Conservation (phyloP, 2,888 invertebrate species). For the Sicus ferrugineus region DNA sequence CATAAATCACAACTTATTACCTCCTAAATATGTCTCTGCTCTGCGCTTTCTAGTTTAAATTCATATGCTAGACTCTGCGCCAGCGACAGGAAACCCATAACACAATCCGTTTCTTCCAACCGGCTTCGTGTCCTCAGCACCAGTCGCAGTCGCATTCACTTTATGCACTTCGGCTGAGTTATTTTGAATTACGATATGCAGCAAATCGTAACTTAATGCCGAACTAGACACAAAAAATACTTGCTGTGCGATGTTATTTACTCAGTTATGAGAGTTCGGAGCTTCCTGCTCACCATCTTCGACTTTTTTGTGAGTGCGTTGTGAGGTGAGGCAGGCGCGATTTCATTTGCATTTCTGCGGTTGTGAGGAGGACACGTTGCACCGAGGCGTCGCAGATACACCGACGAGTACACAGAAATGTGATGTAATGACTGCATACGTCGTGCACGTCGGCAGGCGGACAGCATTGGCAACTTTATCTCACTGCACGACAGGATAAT, state of each 20-base stretch:
- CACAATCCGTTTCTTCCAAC: too few species aligned
- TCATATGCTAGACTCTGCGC: too few species aligned
- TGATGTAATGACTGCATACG: conserved; percentile 9
- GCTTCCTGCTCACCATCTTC: not conserved
- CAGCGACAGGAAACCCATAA: too few species aligned
- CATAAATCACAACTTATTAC: too few species aligned
- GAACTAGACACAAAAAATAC: not conserved
- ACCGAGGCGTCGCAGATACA: not conserved
- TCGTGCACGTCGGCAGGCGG: not conserved
- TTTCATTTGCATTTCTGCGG: conserved; percentile 1
- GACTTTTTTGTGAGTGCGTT: too few species aligned
- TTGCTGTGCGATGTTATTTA: not conserved
- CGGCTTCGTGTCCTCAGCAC: not conserved
- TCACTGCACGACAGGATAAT: not conserved
- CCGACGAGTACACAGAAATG: not conserved
- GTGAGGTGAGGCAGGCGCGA: not conserved
- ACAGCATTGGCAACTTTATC: not conserved
- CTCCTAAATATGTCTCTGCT: too few species aligned
- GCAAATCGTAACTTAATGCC: conserved; percentile 22
- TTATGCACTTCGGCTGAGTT: not conserved
- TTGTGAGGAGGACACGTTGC: not conserved
- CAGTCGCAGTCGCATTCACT: not conserved
- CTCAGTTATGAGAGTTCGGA: not conserved
- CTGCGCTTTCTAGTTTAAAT: too few species aligned
- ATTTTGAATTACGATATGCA: conserved; percentile 14